phyloP scores from a whole-genome alignment of 64 coral and sea anemone genomes.

The Trachythela sp. region DNA sequence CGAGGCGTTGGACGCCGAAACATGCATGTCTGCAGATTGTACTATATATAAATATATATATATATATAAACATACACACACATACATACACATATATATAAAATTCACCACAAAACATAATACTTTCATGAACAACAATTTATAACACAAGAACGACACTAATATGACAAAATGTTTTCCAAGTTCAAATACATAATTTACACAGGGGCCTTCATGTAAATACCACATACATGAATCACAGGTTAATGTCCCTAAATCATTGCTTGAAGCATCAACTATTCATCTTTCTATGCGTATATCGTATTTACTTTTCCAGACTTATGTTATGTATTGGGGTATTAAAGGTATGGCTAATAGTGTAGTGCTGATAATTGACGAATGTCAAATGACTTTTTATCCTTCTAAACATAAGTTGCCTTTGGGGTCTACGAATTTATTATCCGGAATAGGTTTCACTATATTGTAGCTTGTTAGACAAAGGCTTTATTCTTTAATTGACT shows the following conservation, averaged over 20 bases:
- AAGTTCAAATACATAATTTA: too few species aligned
- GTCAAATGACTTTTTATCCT: background rate
- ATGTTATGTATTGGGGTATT: background rate
- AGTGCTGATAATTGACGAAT: background rate
- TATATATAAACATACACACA: too few species aligned
- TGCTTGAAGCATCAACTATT: background rate
- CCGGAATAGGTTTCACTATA: background rate
- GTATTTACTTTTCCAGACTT: background rate
- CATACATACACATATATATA: too few species aligned
- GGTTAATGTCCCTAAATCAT: background rate
- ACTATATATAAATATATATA: too few species aligned
- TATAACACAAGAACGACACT: too few species aligned
- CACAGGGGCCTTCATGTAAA: too few species aligned
- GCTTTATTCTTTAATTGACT: background rate
- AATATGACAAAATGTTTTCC: too few species aligned
- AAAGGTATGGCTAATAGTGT: background rate
- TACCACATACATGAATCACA: background rate
- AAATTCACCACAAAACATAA: too few species aligned
- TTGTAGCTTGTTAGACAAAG: background rate
- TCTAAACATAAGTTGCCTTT: background rate
- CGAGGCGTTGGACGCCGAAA: too few species aligned
- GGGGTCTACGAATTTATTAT: background rate
- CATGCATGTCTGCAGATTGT: too few species aligned
- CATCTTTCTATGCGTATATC: background rate
- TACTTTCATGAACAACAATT: too few species aligned